A percentile compares a stretch with the other conserved stretches of the same genome.
Evolutionary conservation across 1,140 invertebrate species (phyloP).

Genomic region (Drosophila tristis): DNA sequence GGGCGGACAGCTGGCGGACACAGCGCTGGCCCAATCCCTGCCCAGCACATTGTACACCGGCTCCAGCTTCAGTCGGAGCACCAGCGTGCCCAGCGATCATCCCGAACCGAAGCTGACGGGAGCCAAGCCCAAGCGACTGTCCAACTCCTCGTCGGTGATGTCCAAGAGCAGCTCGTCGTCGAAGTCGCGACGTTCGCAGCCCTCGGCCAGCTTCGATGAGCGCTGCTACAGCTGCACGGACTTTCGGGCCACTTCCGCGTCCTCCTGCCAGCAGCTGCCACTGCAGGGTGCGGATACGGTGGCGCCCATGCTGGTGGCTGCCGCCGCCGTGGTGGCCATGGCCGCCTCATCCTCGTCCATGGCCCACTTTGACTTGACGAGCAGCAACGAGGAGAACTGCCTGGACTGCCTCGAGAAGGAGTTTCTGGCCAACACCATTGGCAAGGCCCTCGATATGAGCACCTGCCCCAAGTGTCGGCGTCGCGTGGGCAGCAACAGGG

Average conservation of each 20-base stretch:
- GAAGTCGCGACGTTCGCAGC: constrained; percentile 68
- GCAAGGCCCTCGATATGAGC: constrained; percentile 66
- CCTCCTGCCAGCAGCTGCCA: constrained; percentile 25
- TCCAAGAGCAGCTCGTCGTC: constrained; percentile 68
- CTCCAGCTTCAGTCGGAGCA: constrained; percentile 61
- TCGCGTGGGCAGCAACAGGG: constrained; percentile 36
- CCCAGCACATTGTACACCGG: constrained; percentile 60
- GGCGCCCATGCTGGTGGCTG: constrained; percentile 60
- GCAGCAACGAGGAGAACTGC: constrained; percentile 71
- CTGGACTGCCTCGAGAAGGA: constrained; percentile 81
- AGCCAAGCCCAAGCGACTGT: constrained; percentile 76
- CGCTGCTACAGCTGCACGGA: constrained; percentile 79
- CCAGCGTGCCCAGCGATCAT: constrained; percentile 56
- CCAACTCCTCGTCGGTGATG: constrained; percentile 69
- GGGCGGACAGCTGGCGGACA: background rate
- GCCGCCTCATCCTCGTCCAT: constrained; percentile 41
- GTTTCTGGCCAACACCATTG: constrained; percentile 79
- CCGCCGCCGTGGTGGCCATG: constrained; percentile 58
- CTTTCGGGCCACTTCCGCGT: constrained; percentile 48
- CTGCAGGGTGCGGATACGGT: constrained; percentile 19
- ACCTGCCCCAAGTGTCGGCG: constrained; percentile 71
- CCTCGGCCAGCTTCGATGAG: constrained; percentile 68
- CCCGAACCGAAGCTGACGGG: constrained; percentile 70
- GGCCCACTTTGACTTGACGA: constrained; percentile 52
- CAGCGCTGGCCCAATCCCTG: constrained; percentile 61